These are phyloP conservation scores for Pseudomyrmex flavicornis DNA, from an alignment of 1,140 invertebrate genomes.

Conservation along the genomic window DNA sequence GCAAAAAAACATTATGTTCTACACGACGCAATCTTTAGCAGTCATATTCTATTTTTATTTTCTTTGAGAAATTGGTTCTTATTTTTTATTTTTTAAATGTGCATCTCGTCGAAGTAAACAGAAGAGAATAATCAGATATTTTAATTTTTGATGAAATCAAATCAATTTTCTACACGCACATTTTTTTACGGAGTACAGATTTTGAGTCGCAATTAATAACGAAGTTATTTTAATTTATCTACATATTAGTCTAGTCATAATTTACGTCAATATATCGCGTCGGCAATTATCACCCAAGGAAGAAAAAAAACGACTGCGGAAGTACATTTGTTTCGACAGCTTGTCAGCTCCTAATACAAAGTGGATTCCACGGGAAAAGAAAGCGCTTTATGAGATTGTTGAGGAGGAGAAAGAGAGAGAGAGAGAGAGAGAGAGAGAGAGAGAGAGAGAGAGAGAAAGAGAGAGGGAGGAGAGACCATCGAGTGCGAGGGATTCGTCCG, in stretches of 20 bases:
- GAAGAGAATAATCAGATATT: not conserved
- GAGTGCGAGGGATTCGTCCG: constrained; percentile 58
- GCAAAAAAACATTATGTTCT: constrained; percentile 9
- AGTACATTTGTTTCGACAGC: constrained; percentile 66
- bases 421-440: no score
- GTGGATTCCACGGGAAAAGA: constrained; percentile 70
- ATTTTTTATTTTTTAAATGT: not conserved
- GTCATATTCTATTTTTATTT: constrained; percentile 6
- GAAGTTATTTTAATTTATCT: no score
- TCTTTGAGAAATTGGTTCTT: not conserved
- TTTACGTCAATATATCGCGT: constrained; percentile 6
- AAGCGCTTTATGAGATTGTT: constrained; percentile 22
- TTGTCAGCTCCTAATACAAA: constrained; percentile 66
- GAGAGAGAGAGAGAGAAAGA: not conserved
- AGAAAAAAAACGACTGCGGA: constrained; percentile 61
- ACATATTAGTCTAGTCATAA: no score
- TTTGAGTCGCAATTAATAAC: not conserved
- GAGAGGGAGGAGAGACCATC: constrained; percentile 27
- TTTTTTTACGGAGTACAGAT: not conserved
- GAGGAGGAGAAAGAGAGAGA: no score
- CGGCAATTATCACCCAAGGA: constrained; percentile 24
- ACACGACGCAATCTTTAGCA: not conserved
- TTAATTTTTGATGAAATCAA: not conserved
- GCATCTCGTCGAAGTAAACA: not conserved
- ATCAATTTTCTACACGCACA: not conserved